phyloP scores from a whole-genome alignment of 2,888 invertebrate genomes.

The Anarsia innoxiella region DNA sequence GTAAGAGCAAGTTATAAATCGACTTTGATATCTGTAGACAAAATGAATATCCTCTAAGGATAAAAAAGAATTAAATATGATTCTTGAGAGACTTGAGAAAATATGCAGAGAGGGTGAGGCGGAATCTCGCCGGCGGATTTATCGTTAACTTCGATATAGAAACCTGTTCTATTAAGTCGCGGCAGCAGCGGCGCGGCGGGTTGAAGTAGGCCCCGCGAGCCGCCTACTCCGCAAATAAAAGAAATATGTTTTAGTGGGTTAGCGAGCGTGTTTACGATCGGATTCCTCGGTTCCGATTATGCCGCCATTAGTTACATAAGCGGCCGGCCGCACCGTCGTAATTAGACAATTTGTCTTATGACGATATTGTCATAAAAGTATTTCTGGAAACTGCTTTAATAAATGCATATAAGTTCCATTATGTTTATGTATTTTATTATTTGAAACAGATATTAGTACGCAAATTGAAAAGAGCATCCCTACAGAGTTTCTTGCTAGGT shows the following conservation, averaged over 20 bases:
- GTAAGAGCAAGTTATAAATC: too few species aligned
- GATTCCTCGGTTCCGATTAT: slow-evolving; percentile 59
- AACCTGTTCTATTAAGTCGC: slow-evolving; percentile 63
- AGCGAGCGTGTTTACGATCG: slow-evolving; percentile 70
- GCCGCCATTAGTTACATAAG: slow-evolving; percentile 66
- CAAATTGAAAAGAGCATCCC: too few species aligned
- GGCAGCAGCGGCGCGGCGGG: slow-evolving; percentile 39
- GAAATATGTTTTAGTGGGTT: slow-evolving; percentile 75
- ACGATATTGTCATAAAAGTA: slow-evolving; percentile 36
- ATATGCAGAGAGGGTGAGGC: slow-evolving; percentile 50
- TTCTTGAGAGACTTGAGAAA: slow-evolving; percentile 39
- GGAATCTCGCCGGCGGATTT: slow-evolving; percentile 46
- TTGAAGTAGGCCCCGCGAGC: slow-evolving; percentile 37
- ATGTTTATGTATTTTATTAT: too few species aligned
- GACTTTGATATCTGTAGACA: too few species aligned
- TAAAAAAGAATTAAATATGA: slow-evolving; percentile 23
- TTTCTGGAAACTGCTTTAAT: too few species aligned
- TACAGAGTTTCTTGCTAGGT: too few species aligned
- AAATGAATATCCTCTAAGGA: slow-evolving; percentile 25
- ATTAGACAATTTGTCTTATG: slow-evolving; percentile 57
- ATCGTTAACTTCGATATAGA: slow-evolving; percentile 61
- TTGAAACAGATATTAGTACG: too few species aligned
- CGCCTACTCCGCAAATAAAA: slow-evolving; percentile 63
- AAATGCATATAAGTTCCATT: too few species aligned
- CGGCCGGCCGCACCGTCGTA: slow-evolving; percentile 39